These are phyloP conservation scores for Bedellia somnulentella DNA, from an alignment of 2,888 invertebrate species.

Conservation along the genomic window DNA sequence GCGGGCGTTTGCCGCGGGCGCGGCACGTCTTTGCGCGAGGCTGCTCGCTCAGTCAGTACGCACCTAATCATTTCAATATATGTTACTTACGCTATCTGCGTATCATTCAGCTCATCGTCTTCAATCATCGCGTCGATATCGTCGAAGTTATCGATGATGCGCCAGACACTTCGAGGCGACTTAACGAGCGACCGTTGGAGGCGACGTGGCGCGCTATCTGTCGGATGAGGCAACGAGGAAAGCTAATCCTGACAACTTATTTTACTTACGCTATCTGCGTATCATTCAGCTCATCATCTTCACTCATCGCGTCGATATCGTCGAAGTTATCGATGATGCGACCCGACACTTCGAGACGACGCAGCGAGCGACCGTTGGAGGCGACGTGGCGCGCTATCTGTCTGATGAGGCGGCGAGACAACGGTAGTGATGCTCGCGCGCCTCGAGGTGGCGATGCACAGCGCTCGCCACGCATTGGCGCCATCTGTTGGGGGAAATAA, in stretches of 20 bases:
- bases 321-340: slow-evolving; percentile 55
- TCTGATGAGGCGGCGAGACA: slow-evolving; percentile 46
- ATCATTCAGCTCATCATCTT: slow-evolving; percentile 24
- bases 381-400: slow-evolving; percentile 55
- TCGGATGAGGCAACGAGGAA: too few species aligned
- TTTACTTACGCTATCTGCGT: slow-evolving; percentile 39
- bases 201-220: slow-evolving; percentile 55
- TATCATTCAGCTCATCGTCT: slow-evolving; percentile 21
- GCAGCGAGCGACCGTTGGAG: slow-evolving; percentile 50
- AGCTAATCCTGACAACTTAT: too few species aligned
- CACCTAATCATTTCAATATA: too few species aligned
- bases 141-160: slow-evolving; percentile 55
- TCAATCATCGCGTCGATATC: slow-evolving; percentile 45
- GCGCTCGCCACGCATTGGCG: slow-evolving; percentile 55
- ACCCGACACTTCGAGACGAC: slow-evolving; percentile 51
- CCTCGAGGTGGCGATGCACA: slow-evolving; percentile 48
- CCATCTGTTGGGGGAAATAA: slow-evolving; percentile 26
- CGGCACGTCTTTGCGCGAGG: too few species aligned
- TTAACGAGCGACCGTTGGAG: slow-evolving; percentile 50
- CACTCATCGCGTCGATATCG: slow-evolving; percentile 42
- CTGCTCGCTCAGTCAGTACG: too few species aligned
- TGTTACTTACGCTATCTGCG: slow-evolving; percentile 45
- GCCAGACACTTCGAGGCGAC: slow-evolving; percentile 52
- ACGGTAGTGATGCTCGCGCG: slow-evolving; percentile 52
- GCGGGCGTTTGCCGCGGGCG: too few species aligned